Evolutionary conservation across 2,888 invertebrate genomes (phyloP).

Genomic region (Pherbina coryleti): DNA sequence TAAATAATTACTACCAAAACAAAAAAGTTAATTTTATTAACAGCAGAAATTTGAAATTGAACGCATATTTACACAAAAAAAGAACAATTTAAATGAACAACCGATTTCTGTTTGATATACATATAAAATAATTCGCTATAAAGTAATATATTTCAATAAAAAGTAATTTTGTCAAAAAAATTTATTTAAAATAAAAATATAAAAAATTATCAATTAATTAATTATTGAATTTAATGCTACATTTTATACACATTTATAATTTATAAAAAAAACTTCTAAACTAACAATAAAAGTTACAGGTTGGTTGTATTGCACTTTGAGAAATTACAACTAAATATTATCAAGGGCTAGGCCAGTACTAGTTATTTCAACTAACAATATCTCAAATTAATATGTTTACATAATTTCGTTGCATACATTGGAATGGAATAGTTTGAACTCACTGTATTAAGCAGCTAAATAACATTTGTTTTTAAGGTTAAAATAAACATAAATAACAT

Average conservation of each 20-base stretch:
- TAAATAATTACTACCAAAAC: no score
- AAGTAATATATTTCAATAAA: no score
- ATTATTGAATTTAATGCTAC: background rate
- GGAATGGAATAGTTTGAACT: slow-evolving; percentile 29
- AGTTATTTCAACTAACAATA: background rate
- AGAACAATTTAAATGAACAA: no score
- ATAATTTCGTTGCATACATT: slow-evolving; percentile 30
- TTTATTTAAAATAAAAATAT: no score
- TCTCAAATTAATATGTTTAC: background rate
- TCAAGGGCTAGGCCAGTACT: background rate
- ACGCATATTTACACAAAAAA: no score
- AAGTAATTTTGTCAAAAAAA: no score
- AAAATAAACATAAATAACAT: background rate
- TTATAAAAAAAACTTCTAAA: background rate
- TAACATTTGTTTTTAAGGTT: background rate
- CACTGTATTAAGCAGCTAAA: background rate
- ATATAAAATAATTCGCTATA: no score
- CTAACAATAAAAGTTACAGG: background rate
- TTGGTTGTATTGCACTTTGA: background rate
- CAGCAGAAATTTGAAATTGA: no score
- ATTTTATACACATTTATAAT: background rate
- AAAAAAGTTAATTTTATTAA: no score
- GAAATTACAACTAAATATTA: background rate
- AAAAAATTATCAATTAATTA: background rate
- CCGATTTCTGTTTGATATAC: no score